Conservation (phyloP, 2,888 invertebrate species). For the Ceraclea dissimilis region DNA sequence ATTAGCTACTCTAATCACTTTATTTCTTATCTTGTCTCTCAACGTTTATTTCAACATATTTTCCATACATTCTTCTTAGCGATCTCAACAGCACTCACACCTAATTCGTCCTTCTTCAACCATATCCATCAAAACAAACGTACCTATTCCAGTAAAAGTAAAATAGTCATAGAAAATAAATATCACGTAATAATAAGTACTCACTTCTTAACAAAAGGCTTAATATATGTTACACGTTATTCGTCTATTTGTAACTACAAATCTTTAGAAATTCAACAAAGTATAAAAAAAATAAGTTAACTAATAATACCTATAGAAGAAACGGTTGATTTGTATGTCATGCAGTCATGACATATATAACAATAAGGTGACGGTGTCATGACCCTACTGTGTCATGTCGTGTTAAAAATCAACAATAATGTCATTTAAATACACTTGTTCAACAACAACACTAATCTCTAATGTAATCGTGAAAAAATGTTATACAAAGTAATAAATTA, state of each 20-base stretch:
- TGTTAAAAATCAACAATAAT: background rate
- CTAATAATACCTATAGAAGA: background rate
- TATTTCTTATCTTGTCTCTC: too few relatives aligned
- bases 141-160: too few relatives aligned
- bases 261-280: background rate
- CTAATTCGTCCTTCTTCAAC: too few relatives aligned
- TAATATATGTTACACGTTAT: background rate
- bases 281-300: background rate
- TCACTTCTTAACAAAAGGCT: background rate
- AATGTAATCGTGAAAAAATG: too few relatives aligned
- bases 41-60: too few relatives aligned
- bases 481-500: too few relatives aligned
- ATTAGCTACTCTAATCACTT: too few relatives aligned
- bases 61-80: too few relatives aligned
- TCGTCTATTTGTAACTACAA: background rate
- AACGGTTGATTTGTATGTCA: conserved; percentile 1
- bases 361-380: conserved; percentile 1
- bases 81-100: too few relatives aligned
- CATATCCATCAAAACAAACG: too few relatives aligned
- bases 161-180: background rate
- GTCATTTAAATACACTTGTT: background rate
- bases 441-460: background rate
- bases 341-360: background rate
- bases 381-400: background rate
- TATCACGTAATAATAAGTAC: background rate